Evolutionary conservation across 2,797 vertebrate species (phyloP).

Genomic region (Schizopygopsis pylzovi): DNA sequence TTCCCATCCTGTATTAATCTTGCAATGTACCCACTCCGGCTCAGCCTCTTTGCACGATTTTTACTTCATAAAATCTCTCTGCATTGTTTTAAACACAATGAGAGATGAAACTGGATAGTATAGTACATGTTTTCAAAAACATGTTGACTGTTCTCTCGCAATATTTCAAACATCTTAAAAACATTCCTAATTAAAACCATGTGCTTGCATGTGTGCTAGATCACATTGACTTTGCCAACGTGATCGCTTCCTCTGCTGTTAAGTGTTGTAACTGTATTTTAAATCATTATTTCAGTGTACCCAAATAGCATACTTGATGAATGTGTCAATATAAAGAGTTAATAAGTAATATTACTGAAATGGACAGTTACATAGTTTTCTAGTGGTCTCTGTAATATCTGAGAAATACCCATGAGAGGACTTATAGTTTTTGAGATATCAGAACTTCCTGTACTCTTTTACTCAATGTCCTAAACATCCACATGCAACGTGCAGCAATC

Average conservation of each 20-base stretch:
- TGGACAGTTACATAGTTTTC: background rate
- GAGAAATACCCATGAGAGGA: background rate
- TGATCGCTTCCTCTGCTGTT: background rate
- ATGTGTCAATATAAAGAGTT: background rate
- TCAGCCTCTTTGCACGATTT: background rate
- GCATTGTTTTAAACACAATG: background rate
- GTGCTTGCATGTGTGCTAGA: background rate
- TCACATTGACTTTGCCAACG: background rate
- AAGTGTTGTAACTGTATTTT: background rate
- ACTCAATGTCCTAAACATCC: constrained; percentile 29
- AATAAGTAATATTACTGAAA: background rate
- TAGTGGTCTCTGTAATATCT: background rate
- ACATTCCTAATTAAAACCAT: background rate
- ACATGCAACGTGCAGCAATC: background rate
- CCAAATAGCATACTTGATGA: background rate
- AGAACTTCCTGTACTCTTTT: constrained; percentile 36
- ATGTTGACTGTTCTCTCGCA: background rate
- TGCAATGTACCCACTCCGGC: constrained; percentile 10
- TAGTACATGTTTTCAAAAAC: background rate
- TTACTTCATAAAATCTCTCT: background rate
- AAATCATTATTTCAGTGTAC: background rate
- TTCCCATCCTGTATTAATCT: constrained; percentile 30
- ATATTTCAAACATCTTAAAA: constrained; percentile 20
- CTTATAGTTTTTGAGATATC: constrained; percentile 19
- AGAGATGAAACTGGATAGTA: background rate